Conservation (phyloP, 2,797 vertebrate genomes). For the Enteromius unitaeniatus region DNA sequence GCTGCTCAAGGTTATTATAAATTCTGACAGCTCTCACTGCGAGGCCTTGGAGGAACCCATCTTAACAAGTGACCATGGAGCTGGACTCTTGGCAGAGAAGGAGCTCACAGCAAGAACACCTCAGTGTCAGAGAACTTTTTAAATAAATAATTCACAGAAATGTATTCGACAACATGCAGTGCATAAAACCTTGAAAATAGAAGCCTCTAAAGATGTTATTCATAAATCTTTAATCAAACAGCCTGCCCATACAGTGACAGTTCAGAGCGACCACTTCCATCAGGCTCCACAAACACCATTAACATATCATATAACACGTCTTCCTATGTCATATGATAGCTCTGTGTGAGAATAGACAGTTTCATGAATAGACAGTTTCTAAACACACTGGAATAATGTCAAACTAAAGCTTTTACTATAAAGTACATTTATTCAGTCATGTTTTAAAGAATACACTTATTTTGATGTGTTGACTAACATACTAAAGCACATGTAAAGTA, state of each 20-base stretch:
- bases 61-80: conserved; percentile 6
- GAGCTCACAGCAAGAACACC: background rate
- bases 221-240: background rate
- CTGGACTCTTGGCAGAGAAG: conserved; percentile 2
- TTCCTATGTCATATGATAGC: background rate
- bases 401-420: background rate
- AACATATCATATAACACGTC: background rate
- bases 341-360: background rate
- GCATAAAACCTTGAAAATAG: background rate
- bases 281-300: background rate
- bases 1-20: conserved; percentile 21
- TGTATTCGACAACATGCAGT: background rate
- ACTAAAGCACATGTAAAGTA: background rate
- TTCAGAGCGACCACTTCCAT: background rate
- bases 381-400: background rate
- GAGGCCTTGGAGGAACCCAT: conserved; percentile 8
- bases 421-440: background rate
- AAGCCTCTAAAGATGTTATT: background rate
- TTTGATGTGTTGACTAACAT: background rate
- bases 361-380: background rate
- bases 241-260: background rate
- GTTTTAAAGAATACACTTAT: background rate
- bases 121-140: background rate
- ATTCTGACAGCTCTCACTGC: conserved; percentile 14
- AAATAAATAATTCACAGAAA: conserved; percentile 7